Evolutionary conservation across 2,888 invertebrate genomes (phyloP), one percentile per base, ranked within the genome.

Genomic region (Caenorhabditis sp.): DNA sequence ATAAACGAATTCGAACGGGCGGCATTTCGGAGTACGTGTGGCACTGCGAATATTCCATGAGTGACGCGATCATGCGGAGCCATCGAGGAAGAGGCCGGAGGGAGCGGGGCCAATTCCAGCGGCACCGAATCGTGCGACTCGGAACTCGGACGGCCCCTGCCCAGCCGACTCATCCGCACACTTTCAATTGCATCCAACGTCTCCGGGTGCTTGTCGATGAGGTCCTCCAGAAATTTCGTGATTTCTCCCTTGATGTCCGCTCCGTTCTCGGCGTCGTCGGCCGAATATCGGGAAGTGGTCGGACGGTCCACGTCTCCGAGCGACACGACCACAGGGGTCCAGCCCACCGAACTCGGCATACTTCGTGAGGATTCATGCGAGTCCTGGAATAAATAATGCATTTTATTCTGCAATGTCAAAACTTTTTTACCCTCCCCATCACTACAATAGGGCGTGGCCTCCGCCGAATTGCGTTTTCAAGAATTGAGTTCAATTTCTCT

Each of bases 151-250:
- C 58, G 41, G 2, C 68, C 52, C 46, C 75, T 45, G 22, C 68
- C 68, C 37, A 82, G 17, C 13, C 81, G 65, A 66, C 78, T 84
- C 79, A 80, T 72, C 41, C 87, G 80, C 11, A 89, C 86, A 53
- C 70, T 86, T 59, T 89, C 88, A 41, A 89, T 87, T 4, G 85
- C 88, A 53, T 88, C 87, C 43, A 88, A 59, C 7, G 88, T 86
- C 56, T 88, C 88, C 9, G 89, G 88, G 73, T 89, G 89, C 50
- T 83, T 84, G 15, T 88, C 88, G 37, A 89, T 85, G n/a, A 89
- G 71, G 37, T 89, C 87, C 68, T 89, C 89, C 22, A 89, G 73
- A 39, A 89, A 87, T 39, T 82, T 80, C 5, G 85, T 84, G 61
- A 88, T 85, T 62, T 88, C 85, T 17, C 70, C 83, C 52, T 84